Evolutionary conservation across 2,113 vertebrate species (phyloP), one percentile per base, ranked within the genome.

Genomic region (Antechinus flavipes): DNA sequence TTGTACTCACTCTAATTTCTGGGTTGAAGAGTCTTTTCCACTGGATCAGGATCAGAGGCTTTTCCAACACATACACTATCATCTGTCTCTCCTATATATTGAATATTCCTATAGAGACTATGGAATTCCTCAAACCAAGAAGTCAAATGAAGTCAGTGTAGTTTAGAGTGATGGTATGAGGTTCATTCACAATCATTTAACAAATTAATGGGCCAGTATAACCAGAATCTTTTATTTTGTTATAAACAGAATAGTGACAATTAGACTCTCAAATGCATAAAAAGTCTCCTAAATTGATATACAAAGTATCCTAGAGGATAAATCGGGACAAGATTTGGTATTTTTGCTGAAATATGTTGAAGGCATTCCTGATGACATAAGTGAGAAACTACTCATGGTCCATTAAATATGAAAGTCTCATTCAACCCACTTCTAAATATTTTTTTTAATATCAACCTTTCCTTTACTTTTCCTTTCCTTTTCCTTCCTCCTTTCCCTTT

Each of bases 201-300:
- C 54, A 96, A 97, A 97, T 95, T 97, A 98, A 97, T 96, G 93
- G 84, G 58, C 95, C 96, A 94, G 25, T 91, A 92, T 95, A 95
- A 93, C 89, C 54, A 96, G 91, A 96, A 95, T 92, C 91, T 94
- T 92, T 96, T 95, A 24, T 92, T 97, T 95, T 68, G 26, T 53
- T 94, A 94, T 95, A 96, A 97, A 95, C 89, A 91, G 30, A 94
- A 97, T 91, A 93, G 94, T 94, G 91, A 91, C 91, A 96, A 53
- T 95, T 97, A 90, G 91, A 94, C 52, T 89, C 56, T 52, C 46
- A 84, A 90, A 61, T 92, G 30, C 30, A 93, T 93, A 91, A 49
- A 94, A 93, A 94, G 89, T 47, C 93, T 50, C n/a, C n/a, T 90
- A 49, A 52, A 52, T 9, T 52, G 10, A 52, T 52, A 52, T 52